Conservation (phyloP, 2,113 vertebrate genomes). For the Sterrhoptilus dennistouni region DNA sequence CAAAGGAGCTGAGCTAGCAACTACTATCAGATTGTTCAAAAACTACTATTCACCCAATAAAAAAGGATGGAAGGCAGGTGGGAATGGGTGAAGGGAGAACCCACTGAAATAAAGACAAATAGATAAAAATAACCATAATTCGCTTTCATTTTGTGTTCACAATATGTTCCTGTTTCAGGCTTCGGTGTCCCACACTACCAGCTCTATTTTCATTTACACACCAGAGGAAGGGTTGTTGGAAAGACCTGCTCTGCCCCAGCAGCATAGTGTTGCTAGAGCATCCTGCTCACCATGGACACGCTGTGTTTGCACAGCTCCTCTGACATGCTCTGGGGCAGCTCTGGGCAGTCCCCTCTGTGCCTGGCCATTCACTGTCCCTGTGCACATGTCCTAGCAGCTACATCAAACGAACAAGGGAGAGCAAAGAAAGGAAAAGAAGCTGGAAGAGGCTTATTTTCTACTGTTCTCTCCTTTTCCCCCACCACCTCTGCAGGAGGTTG, state of each 20-base stretch:
- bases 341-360: neutral
- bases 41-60: conserved; percentile 33
- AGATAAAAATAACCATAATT: neutral
- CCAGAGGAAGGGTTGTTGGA: neutral
- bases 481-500: neutral
- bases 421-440: neutral
- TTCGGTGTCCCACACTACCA: neutral
- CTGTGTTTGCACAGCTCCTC: neutral
- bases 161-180: neutral
- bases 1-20: conserved; percentile 54
- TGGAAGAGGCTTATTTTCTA: neutral
- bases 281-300: fast-evolving
- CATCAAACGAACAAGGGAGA: neutral
- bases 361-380: neutral
- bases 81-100: neutral
- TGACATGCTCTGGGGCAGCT: neutral
- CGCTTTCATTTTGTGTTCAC: neutral
- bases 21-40: conserved; percentile 47
- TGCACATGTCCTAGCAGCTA: neutral
- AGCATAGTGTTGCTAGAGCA: neutral
- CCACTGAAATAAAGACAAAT: conserved; percentile 32
- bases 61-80: neutral
- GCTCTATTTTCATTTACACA: neutral
- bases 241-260: neutral
- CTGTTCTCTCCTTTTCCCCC: neutral